Conservation (phyloP, 2,797 vertebrate species). For the Megalops cyprinoides region DNA sequence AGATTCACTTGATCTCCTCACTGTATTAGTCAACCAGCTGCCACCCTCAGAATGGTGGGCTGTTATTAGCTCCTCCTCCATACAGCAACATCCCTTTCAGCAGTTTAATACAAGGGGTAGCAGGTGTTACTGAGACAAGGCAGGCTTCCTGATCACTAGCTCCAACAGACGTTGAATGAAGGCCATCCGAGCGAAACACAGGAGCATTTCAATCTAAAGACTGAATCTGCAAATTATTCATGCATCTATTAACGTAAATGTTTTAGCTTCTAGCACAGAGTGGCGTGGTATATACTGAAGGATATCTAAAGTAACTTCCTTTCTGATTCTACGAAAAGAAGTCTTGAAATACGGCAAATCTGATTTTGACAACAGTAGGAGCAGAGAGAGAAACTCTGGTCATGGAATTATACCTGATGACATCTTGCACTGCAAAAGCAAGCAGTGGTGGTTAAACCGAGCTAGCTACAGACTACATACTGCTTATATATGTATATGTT, state of each 20-base stretch:
- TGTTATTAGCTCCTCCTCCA: slow-evolving; percentile 33
- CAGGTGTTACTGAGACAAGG: not conserved
- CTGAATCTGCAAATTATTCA: not conserved
- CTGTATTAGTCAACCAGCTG: slow-evolving; percentile 5
- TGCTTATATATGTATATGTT: not conserved
- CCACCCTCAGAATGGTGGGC: not conserved
- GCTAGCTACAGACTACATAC: not conserved
- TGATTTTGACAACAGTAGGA: not conserved
- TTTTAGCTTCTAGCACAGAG: not conserved
- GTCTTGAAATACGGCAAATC: not conserved
- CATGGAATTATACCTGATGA: not conserved
- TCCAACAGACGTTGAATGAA: not conserved
- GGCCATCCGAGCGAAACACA: not conserved
- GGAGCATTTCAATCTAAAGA: not conserved
- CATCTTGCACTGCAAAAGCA: too few relatives aligned
- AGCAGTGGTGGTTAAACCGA: not conserved
- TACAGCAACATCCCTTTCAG: slow-evolving; percentile 1
- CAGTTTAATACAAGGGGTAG: not conserved
- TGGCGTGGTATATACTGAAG: not conserved
- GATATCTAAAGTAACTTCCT: not conserved
- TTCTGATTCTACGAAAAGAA: not conserved
- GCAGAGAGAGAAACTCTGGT: too few relatives aligned
- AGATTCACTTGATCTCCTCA: not conserved
- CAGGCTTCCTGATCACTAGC: slow-evolving; percentile 18
- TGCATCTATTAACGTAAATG: not conserved